These are phyloP conservation scores for Grapholita molesta DNA, from an alignment of 1,140 invertebrate species.

Conservation along the genomic window DNA sequence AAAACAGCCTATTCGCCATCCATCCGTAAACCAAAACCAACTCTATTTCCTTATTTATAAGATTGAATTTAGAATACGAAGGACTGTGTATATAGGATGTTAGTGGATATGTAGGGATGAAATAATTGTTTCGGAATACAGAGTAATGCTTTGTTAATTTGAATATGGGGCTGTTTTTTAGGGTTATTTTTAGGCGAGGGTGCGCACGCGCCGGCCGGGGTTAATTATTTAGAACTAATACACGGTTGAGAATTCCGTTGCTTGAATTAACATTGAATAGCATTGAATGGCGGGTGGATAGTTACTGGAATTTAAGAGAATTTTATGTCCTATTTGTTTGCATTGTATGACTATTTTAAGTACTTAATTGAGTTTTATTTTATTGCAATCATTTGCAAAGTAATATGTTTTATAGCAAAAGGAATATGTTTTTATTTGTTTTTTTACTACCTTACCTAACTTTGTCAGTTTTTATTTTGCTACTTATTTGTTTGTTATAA, in stretches of 20 bases:
- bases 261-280: slow-evolving; percentile 40
- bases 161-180: slow-evolving; percentile 57
- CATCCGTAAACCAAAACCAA: slow-evolving; percentile 21
- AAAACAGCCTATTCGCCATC: slow-evolving; percentile 30
- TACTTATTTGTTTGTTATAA: too few species aligned
- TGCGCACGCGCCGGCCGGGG: slow-evolving; percentile 63
- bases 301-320: not conserved
- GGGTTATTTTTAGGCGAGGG: slow-evolving; percentile 38
- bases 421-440: too few species aligned
- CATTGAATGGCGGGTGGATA: not conserved
- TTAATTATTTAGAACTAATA: slow-evolving; percentile 73
- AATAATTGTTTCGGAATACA: slow-evolving; percentile 69
- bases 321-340: not conserved
- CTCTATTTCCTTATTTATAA: slow-evolving; percentile 13
- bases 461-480: too few species aligned
- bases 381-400: not conserved
- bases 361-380: not conserved
- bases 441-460: too few species aligned
- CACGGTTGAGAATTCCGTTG: slow-evolving; percentile 53
- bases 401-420: too few species aligned
- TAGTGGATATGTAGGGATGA: slow-evolving; percentile 36
- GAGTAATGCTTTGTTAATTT: slow-evolving; percentile 75
- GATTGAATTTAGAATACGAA: not conserved
- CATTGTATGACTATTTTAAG: not conserved
- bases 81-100: not conserved